A percentile compares a stretch with the other conserved stretches of the same genome.
Evolutionary conservation across 2,113 vertebrate species (phyloP).

Genomic region (Rallus limicola): DNA sequence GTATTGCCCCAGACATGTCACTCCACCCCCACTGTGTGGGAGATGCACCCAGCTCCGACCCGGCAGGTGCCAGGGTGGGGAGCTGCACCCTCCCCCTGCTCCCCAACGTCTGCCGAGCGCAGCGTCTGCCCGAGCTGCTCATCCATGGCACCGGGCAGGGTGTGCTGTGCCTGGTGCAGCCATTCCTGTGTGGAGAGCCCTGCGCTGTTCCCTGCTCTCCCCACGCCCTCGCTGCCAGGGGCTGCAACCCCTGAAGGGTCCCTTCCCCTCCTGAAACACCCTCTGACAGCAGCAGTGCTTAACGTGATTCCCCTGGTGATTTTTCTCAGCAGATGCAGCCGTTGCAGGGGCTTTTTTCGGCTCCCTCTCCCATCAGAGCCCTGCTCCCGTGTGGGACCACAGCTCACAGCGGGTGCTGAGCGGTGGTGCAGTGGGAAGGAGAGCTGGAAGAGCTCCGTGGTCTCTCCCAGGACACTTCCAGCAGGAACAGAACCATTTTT

Average conservation of each 20-base stretch:
- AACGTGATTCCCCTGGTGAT: rapidly evolving
- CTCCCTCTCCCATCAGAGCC: neutral
- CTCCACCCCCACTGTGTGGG: rapidly evolving
- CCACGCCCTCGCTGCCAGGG: neutral
- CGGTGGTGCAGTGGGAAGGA: neutral
- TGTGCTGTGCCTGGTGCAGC: neutral
- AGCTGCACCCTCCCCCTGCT: neutral
- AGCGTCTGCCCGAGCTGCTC: neutral
- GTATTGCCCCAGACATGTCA: rapidly evolving
- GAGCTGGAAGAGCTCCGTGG: rapidly evolving
- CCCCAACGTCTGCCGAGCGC: neutral
- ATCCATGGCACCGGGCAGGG: neutral
- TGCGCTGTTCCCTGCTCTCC: rapidly evolving
- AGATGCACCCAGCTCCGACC: neutral
- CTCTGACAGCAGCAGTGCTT: rapidly evolving
- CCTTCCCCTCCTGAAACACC: rapidly evolving
- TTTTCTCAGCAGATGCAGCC: neutral
- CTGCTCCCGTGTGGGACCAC: rapidly evolving
- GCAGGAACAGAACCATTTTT: rapidly evolving
- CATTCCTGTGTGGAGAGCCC: neutral
- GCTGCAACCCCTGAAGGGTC: neutral
- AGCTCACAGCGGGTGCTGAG: neutral
- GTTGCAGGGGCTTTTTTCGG: neutral
- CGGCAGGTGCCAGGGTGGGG: rapidly evolving
- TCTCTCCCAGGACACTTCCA: rapidly evolving